Conservation (phyloP, 2,797 vertebrate genomes). For the Nothura maculosa region DNA sequence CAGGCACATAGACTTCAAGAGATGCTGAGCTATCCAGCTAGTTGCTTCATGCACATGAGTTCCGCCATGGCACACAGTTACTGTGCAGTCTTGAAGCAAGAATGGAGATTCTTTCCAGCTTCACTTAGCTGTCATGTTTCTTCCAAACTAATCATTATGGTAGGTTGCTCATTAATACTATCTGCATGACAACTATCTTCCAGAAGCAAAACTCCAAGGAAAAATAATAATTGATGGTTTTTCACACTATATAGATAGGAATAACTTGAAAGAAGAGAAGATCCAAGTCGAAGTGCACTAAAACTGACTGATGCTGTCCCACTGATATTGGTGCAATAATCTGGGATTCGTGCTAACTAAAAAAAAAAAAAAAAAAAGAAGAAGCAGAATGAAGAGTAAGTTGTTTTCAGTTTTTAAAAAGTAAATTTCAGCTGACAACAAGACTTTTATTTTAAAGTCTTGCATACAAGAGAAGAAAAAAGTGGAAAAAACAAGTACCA, state of each 20-base stretch:
- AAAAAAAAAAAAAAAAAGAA: neutral
- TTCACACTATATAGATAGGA: neutral
- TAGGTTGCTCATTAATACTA: neutral
- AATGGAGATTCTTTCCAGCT: neutral
- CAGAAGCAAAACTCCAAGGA: neutral
- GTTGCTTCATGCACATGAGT: neutral
- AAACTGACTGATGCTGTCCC: neutral
- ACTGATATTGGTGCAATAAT: neutral
- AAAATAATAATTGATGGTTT: neutral
- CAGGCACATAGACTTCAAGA: neutral
- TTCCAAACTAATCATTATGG: neutral
- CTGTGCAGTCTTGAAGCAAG: neutral
- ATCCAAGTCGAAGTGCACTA: neutral
- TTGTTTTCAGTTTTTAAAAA: neutral
- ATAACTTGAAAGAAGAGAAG: neutral
- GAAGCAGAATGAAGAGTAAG: neutral
- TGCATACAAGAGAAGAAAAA: neutral
- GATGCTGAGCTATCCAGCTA: neutral
- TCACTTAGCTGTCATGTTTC: neutral
- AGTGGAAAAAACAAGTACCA: neutral
- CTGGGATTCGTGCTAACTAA: neutral
- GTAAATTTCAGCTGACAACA: accelerated
- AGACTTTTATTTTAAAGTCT: accelerated
- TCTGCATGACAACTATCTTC: neutral
- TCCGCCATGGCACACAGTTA: neutral